Percentiles rank a stretch among this genome's conserved stretches.
phyloP scores from a whole-genome alignment of 1,140 invertebrate genomes.

The Hestina assimilis region DNA sequence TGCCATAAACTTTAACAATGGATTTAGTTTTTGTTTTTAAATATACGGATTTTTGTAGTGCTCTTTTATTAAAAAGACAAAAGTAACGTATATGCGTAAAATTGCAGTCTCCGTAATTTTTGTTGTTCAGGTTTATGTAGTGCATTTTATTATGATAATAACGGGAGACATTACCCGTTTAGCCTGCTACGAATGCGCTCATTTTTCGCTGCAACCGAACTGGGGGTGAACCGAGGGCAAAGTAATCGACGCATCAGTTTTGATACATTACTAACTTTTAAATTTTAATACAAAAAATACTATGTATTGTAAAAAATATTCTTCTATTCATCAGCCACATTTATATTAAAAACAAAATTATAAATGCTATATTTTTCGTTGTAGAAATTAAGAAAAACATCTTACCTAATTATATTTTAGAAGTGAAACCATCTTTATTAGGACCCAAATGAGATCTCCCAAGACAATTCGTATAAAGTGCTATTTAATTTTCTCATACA shows the following conservation, averaged over 20 bases:
- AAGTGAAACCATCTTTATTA: no score
- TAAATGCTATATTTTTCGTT: no score
- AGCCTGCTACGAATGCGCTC: slow-evolving; percentile 63
- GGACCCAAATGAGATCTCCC: no score
- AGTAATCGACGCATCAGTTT: slow-evolving; percentile 39
- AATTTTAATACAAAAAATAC: no score
- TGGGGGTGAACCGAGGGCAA: slow-evolving; percentile 41
- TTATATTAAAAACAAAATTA: no score
- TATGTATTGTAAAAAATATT: no score
- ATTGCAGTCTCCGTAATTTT: slow-evolving; percentile 34
- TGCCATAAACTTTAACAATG: slow-evolving; percentile 26
- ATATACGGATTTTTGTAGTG: slow-evolving; percentile 30
- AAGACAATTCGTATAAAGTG: no score
- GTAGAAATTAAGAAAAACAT: no score
- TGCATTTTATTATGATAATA: slow-evolving; percentile 72
- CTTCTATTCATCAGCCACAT: no score
- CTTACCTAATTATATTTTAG: no score
- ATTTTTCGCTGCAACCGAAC: slow-evolving; percentile 65
- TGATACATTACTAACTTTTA: slow-evolving; percentile 32
- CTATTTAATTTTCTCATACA: no score
- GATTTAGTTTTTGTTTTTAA: slow-evolving; percentile 32
- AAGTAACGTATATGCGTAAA: slow-evolving; percentile 44
- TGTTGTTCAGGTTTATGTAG: slow-evolving; percentile 45
- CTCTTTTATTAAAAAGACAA: slow-evolving; percentile 38
- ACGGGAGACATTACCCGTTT: slow-evolving; percentile 70